Percentiles rank a stretch among this genome's conserved stretches.
These are phyloP conservation scores for Drosophila tropicalis DNA, from an alignment of 1,140 invertebrate species.

Conservation along the genomic window DNA sequence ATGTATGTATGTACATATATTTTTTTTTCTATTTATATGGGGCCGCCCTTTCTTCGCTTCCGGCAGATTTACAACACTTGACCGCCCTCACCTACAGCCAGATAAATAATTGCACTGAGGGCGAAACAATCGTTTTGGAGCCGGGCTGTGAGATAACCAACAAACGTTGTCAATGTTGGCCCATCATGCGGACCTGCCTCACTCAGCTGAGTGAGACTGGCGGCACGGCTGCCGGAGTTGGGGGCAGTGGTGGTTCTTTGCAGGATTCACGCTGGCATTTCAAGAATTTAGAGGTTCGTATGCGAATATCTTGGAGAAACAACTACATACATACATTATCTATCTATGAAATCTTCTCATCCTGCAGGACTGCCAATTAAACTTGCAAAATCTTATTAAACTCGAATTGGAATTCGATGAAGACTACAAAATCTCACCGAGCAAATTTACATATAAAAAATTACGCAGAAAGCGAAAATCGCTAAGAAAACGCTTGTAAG, in stretches of 20 bases:
- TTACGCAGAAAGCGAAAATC: constrained; percentile 79
- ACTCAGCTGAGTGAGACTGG: constrained; percentile 61
- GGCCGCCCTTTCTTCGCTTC: neutral
- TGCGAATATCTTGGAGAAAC: too few species aligned
- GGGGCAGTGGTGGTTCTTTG: constrained; percentile 32
- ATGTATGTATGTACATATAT: too few species aligned
- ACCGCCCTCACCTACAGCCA: constrained; percentile 70
- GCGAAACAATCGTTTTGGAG: constrained; percentile 71
- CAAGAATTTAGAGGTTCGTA: constrained; percentile 73
- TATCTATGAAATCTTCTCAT: neutral
- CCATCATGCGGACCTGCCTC: constrained; percentile 71
- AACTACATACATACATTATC: neutral
- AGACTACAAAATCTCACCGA: constrained; percentile 83
- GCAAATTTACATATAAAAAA: constrained; percentile 81
- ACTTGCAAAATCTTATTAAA: constrained; percentile 82
- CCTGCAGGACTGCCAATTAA: constrained; percentile 78
- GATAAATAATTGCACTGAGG: constrained; percentile 69
- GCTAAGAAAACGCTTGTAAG: constrained; percentile 71
- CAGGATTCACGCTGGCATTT: constrained; percentile 77
- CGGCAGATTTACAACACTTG: constrained; percentile 68
- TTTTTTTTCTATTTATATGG: too few species aligned
- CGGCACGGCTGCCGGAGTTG: constrained; percentile 17
- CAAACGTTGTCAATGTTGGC: constrained; percentile 82
- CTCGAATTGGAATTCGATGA: constrained; percentile 82
- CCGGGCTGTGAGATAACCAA: constrained; percentile 82